A percentile compares a stretch with the other conserved stretches of the same genome.
These are phyloP conservation scores for Phocoena sinus DNA, from an alignment of 2,113 vertebrate genomes.

Conservation along the genomic window DNA sequence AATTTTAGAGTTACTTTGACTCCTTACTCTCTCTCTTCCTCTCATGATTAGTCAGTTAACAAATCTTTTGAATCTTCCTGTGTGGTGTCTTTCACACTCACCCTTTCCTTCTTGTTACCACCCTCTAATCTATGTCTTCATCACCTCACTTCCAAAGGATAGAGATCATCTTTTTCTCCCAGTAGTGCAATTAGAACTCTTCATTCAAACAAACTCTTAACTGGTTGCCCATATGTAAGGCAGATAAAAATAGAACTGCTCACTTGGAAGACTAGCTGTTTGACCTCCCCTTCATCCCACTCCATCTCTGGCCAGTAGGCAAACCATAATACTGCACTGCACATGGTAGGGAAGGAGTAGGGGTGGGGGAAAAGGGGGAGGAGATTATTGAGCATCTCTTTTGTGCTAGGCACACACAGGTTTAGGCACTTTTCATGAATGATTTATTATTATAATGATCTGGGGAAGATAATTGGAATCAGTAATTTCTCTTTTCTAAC, in stretches of 20 bases:
- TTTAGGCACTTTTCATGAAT: not conserved
- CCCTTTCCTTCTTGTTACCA: not conserved
- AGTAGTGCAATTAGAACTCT: not conserved
- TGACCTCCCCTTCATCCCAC: not conserved
- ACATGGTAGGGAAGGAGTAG: not conserved
- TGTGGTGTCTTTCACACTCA: not conserved
- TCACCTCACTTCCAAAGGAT: not conserved
- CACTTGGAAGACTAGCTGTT: not conserved
- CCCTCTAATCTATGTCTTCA: not conserved
- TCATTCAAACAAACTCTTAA: not conserved
- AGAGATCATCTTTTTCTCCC: not conserved
- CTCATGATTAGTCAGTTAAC: not conserved
- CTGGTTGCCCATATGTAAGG: not conserved
- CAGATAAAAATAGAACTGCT: not conserved
- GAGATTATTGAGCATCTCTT: not conserved
- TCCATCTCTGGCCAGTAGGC: not conserved
- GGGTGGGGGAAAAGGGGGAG: too few relatives aligned
- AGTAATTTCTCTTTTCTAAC: not conserved
- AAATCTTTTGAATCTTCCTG: not conserved
- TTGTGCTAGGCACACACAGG: not conserved
- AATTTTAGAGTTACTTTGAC: not conserved
- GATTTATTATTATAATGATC: not conserved
- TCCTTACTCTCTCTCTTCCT: not conserved
- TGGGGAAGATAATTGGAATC: not conserved
- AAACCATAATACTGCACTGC: too few relatives aligned